A percentile compares a stretch with the other conserved stretches of the same genome.
These are phyloP conservation scores for Sepiola atlantica DNA, from an alignment of 2,888 invertebrate species.

Conservation along the genomic window DNA sequence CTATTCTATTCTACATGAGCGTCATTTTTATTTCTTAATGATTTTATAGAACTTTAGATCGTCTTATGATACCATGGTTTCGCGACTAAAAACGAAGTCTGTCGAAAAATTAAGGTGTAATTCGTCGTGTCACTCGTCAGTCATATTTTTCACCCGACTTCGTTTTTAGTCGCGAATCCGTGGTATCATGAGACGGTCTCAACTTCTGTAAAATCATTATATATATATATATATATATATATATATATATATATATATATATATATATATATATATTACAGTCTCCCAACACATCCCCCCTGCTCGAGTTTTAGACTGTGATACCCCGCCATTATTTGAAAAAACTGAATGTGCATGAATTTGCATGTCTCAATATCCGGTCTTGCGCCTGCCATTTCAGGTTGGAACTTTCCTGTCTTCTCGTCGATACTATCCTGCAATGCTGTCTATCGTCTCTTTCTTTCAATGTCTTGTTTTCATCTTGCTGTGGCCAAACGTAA, in stretches of 20 bases:
- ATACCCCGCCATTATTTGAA: not conserved
- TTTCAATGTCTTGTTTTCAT: not conserved
- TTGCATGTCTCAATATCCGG: not conserved
- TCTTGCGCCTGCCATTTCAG: not conserved
- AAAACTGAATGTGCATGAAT: not conserved
- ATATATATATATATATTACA: not conserved
- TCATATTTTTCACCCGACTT: no score
- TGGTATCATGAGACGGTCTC: no score
- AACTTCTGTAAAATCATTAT: not conserved
- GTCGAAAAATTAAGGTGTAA: no score
- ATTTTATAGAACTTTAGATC: no score
- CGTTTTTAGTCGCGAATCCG: no score
- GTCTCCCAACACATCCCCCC: not conserved
- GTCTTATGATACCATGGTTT: no score
- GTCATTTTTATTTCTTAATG: not conserved
- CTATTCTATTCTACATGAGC: not conserved
- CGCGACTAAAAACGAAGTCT: no score
- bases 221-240: conserved; percentile 32
- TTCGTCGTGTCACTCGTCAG: no score
- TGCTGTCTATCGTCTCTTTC: not conserved
- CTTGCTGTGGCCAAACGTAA: not conserved
- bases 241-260: not conserved
- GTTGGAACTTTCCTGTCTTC: not conserved
- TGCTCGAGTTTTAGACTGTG: not conserved
- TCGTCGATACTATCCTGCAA: not conserved